Conservation (phyloP, 2,113 vertebrate genomes). For the Coryphaenoides rupestris region DNA sequence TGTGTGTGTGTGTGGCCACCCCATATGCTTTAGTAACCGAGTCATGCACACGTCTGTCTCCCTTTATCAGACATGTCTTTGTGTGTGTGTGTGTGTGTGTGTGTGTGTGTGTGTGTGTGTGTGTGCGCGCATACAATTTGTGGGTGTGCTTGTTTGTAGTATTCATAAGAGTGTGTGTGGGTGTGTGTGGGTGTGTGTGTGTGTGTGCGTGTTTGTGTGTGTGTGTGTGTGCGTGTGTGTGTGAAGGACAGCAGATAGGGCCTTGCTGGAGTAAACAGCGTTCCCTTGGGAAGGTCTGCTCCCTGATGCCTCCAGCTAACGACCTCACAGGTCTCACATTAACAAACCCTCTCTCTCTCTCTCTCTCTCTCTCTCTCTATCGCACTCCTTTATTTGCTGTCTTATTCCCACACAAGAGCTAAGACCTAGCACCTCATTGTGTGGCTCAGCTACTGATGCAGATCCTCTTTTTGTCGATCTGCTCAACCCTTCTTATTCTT, state of each 20-base stretch:
- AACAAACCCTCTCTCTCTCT: background rate
- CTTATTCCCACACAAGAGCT: slow-evolving; percentile 48
- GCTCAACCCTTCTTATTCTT: slow-evolving; percentile 20
- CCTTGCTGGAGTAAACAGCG: slow-evolving; percentile 49
- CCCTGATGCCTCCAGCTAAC: slow-evolving; percentile 43
- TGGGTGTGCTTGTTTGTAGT: too few species aligned
- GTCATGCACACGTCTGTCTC: slow-evolving; percentile 30
- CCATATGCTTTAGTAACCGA: slow-evolving; percentile 21
- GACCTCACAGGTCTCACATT: slow-evolving; percentile 15
- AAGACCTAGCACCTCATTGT: slow-evolving; percentile 53
- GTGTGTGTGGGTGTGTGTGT: too few species aligned
- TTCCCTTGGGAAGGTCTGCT: slow-evolving; percentile 57
- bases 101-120: too few species aligned
- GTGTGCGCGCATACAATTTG: too few species aligned
- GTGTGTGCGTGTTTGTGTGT: too few species aligned
- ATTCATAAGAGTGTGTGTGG: too few species aligned
- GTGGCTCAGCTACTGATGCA: slow-evolving; percentile 44
- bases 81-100: too few species aligned
- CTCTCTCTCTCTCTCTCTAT: background rate
- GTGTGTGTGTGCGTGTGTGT: background rate
- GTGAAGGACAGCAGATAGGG: slow-evolving; percentile 56
- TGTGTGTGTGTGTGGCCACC: too few species aligned
- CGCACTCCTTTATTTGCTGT: slow-evolving; percentile 41
- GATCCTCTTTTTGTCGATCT: slow-evolving; percentile 61
- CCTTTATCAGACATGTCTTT: background rate